Evolutionary conservation across 2,888 invertebrate genomes (phyloP).

Genomic region (Drosophila sordidula): DNA sequence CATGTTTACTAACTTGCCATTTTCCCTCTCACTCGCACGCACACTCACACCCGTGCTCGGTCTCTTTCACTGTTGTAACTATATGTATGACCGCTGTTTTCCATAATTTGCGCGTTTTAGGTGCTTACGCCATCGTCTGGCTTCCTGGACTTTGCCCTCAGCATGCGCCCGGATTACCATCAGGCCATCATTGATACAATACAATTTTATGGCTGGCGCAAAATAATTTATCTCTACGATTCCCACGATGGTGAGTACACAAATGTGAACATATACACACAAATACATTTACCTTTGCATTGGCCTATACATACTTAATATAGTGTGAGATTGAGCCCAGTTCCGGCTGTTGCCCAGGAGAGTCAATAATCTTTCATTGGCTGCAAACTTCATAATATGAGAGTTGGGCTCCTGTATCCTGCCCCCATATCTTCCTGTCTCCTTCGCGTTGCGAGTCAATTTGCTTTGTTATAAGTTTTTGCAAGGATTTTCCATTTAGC

Average conservation of each 20-base stretch:
- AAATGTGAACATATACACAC: slow-evolving; percentile 8
- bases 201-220: slow-evolving; percentile 93
- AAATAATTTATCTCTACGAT: slow-evolving; percentile 92
- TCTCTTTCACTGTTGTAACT: slow-evolving; percentile 5
- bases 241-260: slow-evolving; percentile 90
- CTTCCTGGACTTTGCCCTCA: slow-evolving; percentile 94
- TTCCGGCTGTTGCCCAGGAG: slow-evolving; percentile 38
- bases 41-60: background rate
- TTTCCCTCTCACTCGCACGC: slow-evolving; percentile 19
- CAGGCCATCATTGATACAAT: slow-evolving; percentile 98
- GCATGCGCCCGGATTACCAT: slow-evolving; percentile 98
- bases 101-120: slow-evolving; percentile 85
- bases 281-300: slow-evolving; percentile 14
- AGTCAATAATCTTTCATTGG: slow-evolving; percentile 61
- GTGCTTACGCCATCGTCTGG: slow-evolving; percentile 95
- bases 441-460: slow-evolving; percentile 43
- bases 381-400: slow-evolving; percentile 26
- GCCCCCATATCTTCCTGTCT: background rate
- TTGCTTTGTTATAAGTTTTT: slow-evolving; percentile 75
- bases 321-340: slow-evolving; percentile 42
- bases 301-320: slow-evolving; percentile 35
- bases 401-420: slow-evolving; percentile 30
- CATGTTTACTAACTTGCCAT: slow-evolving; percentile 76
- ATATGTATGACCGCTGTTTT: slow-evolving; percentile 50
- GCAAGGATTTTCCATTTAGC: slow-evolving; percentile 92